Conservation (phyloP, 2,797 vertebrate genomes). For the Pseudotriccus pelzelni region DNA sequence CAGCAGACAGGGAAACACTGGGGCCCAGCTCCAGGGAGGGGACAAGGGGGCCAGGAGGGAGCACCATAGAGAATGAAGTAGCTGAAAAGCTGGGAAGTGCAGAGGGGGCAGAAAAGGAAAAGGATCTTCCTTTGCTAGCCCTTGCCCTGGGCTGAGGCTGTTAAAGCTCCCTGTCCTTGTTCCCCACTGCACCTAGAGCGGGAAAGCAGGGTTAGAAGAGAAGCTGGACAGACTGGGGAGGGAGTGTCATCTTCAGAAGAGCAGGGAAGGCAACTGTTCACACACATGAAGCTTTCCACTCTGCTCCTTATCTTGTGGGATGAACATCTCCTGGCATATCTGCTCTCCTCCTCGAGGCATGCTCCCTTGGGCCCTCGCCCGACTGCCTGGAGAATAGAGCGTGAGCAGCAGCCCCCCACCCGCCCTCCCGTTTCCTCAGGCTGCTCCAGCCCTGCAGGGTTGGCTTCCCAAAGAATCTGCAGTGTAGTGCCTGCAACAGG, state of each 20-base stretch:
- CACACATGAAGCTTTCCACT: neutral
- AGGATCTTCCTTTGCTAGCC: neutral
- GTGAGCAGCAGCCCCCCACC: conserved; percentile 21
- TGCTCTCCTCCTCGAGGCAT: neutral
- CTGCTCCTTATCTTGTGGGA: neutral
- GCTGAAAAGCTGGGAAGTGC: neutral
- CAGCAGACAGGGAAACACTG: neutral
- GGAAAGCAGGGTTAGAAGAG: conserved; percentile 40
- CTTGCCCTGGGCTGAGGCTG: neutral
- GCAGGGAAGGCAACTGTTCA: conserved; percentile 55
- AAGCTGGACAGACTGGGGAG: conserved; percentile 19
- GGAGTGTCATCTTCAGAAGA: neutral
- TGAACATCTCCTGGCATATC: conserved; percentile 8
- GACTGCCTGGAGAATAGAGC: neutral
- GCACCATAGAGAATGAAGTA: neutral
- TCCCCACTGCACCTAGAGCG: neutral
- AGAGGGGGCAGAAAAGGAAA: neutral
- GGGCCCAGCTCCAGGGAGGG: neutral
- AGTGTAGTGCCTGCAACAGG: neutral
- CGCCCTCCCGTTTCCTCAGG: neutral
- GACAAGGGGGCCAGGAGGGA: neutral
- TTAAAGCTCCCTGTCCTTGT: neutral
- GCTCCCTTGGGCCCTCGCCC: neutral
- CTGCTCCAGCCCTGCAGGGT: neutral
- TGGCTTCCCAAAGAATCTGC: conserved; percentile 17